Conservation (phyloP, 1,140 invertebrate species). For the Eriocheir sinensis region DNA sequence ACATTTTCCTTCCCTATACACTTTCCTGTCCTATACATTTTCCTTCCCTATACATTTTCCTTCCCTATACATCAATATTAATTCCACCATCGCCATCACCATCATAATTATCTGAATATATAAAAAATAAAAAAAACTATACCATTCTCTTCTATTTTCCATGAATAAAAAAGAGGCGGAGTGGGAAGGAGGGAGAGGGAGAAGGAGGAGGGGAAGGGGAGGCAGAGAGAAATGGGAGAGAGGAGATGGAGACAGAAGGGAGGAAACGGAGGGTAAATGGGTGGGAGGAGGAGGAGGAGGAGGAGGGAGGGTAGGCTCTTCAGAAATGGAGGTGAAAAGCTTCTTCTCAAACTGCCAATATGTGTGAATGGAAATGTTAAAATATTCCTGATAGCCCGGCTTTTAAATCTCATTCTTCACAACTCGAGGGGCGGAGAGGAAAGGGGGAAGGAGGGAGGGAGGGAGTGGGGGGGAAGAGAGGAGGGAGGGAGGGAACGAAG, state of each 20-base stretch:
- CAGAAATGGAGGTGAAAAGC: constrained; percentile 26
- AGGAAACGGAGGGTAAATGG: neutral
- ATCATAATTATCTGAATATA: no score
- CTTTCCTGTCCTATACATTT: no score
- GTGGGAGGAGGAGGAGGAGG: neutral
- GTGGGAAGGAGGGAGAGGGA: neutral
- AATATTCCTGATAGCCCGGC: constrained; percentile 68
- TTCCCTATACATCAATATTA: no score
- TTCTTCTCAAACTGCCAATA: constrained; percentile 64
- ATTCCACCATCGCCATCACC: neutral
- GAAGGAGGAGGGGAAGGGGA: constrained; percentile 6
- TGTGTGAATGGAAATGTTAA: constrained; percentile 72
- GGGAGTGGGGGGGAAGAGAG: neutral
- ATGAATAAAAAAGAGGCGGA: neutral
- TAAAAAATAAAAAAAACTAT: neutral
- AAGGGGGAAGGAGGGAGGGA: neutral
- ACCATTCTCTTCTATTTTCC: neutral
- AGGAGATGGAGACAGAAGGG: neutral
- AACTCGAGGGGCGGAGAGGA: neutral
- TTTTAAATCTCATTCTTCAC: constrained; percentile 66
- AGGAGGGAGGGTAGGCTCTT: neutral
- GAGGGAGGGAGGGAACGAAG: neutral
- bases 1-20: no score
- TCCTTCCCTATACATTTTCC: no score
- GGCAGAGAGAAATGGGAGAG: neutral